Percentiles rank a stretch among this genome's conserved stretches.
These are phyloP conservation scores for Catharus ustulatus DNA, from an alignment of 2,797 vertebrate species.

Conservation along the genomic window DNA sequence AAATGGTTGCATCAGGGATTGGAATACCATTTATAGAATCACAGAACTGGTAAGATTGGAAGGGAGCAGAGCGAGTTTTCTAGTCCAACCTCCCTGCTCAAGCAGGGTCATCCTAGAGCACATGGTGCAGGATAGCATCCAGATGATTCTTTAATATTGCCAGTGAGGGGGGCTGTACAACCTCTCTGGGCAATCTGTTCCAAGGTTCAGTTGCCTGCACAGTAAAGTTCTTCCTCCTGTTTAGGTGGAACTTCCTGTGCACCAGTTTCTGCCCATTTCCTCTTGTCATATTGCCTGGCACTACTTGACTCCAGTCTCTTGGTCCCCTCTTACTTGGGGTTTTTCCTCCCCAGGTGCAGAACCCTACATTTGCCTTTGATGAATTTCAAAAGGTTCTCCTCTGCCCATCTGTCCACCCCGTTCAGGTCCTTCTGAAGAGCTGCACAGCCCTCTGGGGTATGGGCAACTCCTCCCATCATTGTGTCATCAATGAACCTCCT, in stretches of 20 bases:
- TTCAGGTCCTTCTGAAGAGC: neutral
- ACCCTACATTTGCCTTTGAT: neutral
- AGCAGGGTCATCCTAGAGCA: no score
- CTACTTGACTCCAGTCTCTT: neutral
- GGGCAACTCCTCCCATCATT: accelerated
- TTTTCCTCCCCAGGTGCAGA: neutral
- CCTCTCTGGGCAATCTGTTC: neutral
- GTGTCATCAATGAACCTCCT: neutral
- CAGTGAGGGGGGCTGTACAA: neutral
- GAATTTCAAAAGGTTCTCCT: neutral
- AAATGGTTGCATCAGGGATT: neutral
- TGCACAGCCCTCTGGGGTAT: neutral
- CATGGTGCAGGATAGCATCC: no score
- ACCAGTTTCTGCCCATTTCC: neutral
- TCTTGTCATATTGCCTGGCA: neutral
- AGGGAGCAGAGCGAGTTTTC: neutral
- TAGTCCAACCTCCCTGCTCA: neutral
- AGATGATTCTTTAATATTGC: neutral
- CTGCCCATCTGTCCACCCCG: neutral
- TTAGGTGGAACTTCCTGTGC: neutral
- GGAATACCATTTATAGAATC: neutral
- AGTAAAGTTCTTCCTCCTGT: neutral
- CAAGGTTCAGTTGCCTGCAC: neutral
- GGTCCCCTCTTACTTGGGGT: neutral
- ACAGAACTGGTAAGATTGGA: neutral